These are phyloP conservation scores for Lepus oiostolus DNA, from an alignment of 2,797 vertebrate species.

Conservation along the genomic window DNA sequence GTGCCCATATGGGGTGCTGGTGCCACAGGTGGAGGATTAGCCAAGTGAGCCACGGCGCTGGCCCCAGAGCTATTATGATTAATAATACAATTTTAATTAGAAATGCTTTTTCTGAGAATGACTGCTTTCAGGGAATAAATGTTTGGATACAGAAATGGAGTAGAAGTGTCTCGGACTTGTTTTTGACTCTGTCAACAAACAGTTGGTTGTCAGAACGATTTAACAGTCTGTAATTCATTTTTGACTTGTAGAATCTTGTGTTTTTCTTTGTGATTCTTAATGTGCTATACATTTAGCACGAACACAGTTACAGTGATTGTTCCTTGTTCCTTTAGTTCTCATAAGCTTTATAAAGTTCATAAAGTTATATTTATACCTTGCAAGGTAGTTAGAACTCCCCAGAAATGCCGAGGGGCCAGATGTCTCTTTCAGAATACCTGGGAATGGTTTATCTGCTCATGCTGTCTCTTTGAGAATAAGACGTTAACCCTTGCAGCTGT, in stretches of 20 bases:
- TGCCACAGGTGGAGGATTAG: too few relatives aligned
- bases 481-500: background rate
- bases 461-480: background rate
- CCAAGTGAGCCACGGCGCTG: too few relatives aligned
- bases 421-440: background rate
- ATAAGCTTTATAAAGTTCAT: background rate
- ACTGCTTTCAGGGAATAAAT: background rate
- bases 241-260: background rate
- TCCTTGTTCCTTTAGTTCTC: background rate
- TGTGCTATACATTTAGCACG: background rate
- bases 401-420: background rate
- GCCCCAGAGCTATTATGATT: background rate
- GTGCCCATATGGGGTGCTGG: too few relatives aligned
- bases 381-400: background rate
- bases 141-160: background rate
- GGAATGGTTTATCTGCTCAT: background rate
- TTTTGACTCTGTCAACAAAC: background rate
- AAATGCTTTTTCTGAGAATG: background rate
- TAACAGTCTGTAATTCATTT: background rate
- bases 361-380: background rate
- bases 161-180: background rate
- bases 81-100: background rate
- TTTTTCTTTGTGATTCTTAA: background rate
- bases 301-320: background rate
- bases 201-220: background rate